A percentile compares a stretch with the other conserved stretches of the same genome.
Conservation (phyloP, 2,113 vertebrate species). For the Mirza zaza region DNA sequence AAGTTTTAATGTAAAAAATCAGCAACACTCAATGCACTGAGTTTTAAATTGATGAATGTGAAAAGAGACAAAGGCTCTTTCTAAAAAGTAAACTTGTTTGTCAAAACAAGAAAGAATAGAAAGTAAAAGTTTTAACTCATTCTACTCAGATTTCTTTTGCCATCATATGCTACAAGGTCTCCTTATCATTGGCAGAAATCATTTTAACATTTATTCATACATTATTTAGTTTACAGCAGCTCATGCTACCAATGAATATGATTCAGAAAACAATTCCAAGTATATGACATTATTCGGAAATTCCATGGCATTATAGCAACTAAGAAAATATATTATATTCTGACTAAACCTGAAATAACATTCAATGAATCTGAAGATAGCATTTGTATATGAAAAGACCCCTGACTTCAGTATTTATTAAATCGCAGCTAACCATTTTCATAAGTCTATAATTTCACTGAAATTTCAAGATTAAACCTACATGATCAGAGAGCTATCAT, state of each 20-base stretch:
- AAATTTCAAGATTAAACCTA: background rate
- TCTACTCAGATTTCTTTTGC: background rate
- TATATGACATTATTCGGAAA: background rate
- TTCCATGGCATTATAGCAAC: background rate
- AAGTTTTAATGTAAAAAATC: background rate
- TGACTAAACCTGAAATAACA: constrained; percentile 31
- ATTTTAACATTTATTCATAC: background rate
- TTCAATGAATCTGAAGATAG: background rate
- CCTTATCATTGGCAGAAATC: background rate
- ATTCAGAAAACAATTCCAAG: background rate
- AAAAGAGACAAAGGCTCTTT: background rate
- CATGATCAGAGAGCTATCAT: background rate
- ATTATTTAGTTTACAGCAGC: background rate
- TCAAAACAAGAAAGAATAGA: background rate
- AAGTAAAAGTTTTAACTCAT: constrained; percentile 9
- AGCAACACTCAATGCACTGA: background rate
- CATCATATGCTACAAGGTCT: background rate
- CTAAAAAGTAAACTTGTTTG: background rate
- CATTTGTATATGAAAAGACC: background rate
- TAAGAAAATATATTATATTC: background rate
- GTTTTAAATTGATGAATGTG: background rate
- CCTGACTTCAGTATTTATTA: background rate
- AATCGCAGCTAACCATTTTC: background rate
- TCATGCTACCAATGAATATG: background rate
- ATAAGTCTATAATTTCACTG: background rate